These are phyloP conservation scores for Bombycilla garrulus DNA, from an alignment of 2,113 vertebrate species.

Conservation along the genomic window DNA sequence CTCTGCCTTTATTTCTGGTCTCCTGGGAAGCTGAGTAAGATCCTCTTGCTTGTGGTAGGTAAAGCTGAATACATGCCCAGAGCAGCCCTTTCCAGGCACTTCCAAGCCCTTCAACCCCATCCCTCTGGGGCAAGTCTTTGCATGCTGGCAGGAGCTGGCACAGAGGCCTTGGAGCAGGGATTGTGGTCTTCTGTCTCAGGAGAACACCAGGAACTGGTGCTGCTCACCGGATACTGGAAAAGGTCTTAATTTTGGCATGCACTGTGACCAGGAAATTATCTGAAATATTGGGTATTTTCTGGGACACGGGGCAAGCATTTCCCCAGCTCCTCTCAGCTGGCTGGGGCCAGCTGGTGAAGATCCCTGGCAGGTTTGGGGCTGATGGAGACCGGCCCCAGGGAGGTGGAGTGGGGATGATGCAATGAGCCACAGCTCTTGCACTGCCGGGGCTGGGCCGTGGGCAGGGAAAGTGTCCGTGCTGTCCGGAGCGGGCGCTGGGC, in stretches of 20 bases:
- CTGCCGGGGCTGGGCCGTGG: accelerated
- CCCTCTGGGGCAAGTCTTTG: background rate
- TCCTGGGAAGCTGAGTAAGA: background rate
- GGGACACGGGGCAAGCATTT: accelerated
- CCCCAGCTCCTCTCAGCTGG: background rate
- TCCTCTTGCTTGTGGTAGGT: background rate
- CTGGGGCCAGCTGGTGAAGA: background rate
- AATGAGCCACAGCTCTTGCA: background rate
- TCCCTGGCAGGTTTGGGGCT: background rate
- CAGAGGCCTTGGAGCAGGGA: background rate
- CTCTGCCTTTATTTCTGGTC: background rate
- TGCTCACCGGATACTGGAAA: background rate
- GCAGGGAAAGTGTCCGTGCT: background rate
- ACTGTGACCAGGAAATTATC: background rate
- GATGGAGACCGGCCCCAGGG: background rate
- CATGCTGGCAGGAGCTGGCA: background rate
- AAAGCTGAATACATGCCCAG: background rate
- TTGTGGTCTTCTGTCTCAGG: background rate
- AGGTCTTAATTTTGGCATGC: background rate
- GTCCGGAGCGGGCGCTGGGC: accelerated
- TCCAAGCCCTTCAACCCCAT: background rate
- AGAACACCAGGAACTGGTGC: background rate
- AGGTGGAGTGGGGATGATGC: background rate
- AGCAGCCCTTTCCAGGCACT: background rate
- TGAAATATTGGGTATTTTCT: background rate